Evolutionary conservation across 1,140 invertebrate genomes (phyloP).

Genomic region (Eubasilissa regina): DNA sequence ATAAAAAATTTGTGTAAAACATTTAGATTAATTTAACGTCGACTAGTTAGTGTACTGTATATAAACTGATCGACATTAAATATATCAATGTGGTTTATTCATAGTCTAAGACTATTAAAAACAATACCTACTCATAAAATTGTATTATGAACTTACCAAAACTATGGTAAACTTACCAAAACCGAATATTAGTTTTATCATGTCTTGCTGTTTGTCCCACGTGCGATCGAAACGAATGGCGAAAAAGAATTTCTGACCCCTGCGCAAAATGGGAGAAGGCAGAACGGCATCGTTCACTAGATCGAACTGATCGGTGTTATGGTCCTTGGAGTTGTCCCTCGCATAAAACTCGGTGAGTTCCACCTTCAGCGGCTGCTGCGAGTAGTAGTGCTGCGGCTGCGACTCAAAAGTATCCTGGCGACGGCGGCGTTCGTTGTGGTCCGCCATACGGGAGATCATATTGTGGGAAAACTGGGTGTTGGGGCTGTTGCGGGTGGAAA

Average conservation of each 20-base stretch:
- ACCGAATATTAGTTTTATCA: constrained; percentile 69
- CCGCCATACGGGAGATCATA: constrained; percentile 69
- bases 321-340: constrained; percentile 76
- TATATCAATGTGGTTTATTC: no score
- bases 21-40: no score
- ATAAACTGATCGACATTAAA: no score
- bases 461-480: constrained; percentile 70
- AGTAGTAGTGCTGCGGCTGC: constrained; percentile 70
- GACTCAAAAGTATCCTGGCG: constrained; percentile 70
- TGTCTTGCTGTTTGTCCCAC: constrained; percentile 70
- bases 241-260: constrained; percentile 78
- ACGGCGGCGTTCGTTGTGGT: constrained; percentile 70
- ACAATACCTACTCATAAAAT: no score
- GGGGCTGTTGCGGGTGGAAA: constrained; percentile 69
- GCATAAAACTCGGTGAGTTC: constrained; percentile 77
- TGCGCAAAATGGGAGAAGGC: constrained; percentile 73
- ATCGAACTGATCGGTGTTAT: constrained; percentile 80
- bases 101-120: no score
- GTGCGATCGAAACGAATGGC: constrained; percentile 74
- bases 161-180: no score
- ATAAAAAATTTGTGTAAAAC: no score
- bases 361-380: constrained; percentile 74
- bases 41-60: no score
- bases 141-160: no score
- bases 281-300: constrained; percentile 71